A percentile compares a stretch with the other conserved stretches of the same genome.
Evolutionary conservation across 2,888 invertebrate species (phyloP).

Genomic region (Diadegma fenestrale): DNA sequence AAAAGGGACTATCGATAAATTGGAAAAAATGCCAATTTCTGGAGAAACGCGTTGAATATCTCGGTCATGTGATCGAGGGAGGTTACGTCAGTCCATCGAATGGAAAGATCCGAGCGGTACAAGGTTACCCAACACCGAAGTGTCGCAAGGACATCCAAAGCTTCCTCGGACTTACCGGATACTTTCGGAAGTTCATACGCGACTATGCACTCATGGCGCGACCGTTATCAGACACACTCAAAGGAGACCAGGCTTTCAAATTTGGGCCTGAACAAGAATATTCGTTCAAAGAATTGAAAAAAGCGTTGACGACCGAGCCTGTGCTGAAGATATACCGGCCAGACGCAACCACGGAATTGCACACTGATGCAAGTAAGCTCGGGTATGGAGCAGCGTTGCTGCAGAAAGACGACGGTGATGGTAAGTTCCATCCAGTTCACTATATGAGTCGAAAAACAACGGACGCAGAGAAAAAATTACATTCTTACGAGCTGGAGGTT

Average conservation of each 20-base stretch:
- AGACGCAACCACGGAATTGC: constrained; percentile 60
- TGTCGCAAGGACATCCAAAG: constrained; percentile 76
- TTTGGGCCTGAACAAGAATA: constrained; percentile 35
- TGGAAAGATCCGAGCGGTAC: constrained; percentile 74
- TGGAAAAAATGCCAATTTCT: constrained; percentile 70
- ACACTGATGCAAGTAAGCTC: constrained; percentile 59
- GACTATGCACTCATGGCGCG: constrained; percentile 77
- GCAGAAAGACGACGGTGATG: constrained; percentile 47
- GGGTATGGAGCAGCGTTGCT: constrained; percentile 60
- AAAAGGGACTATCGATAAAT: constrained; percentile 66
- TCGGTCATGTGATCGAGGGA: constrained; percentile 76
- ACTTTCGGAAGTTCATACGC: constrained; percentile 80
- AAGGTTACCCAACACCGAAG: neutral
- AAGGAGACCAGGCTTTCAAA: neutral
- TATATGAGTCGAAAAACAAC: constrained; percentile 71
- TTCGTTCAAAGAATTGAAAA: constrained; percentile 18
- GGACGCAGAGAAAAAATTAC: constrained; percentile 67
- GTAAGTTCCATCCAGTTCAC: constrained; percentile 63
- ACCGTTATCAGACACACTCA: constrained; percentile 69
- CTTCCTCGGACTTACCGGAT: constrained; percentile 77
- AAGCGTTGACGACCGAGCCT: constrained; percentile 34
- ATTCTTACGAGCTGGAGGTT: constrained; percentile 75
- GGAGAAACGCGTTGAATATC: constrained; percentile 65
- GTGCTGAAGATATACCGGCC: constrained; percentile 44
- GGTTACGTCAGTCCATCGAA: constrained; percentile 73